Percentiles rank a stretch among this genome's conserved stretches.
phyloP scores from a whole-genome alignment of 2,888 invertebrate genomes.

The Lapara coniferarum region DNA sequence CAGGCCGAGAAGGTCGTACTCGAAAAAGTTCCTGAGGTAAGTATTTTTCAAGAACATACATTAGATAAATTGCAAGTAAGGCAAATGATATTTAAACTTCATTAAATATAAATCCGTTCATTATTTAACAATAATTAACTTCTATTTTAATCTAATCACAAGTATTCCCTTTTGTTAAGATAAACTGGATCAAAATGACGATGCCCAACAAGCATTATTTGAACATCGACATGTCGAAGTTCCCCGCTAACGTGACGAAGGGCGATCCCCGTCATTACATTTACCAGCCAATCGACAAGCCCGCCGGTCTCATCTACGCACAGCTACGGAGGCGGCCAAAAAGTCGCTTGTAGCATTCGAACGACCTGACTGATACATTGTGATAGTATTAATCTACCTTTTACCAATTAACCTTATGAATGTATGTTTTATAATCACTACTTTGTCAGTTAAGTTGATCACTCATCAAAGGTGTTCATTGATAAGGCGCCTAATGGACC shows the following conservation, averaged over 20 bases:
- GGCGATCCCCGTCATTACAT: conserved; percentile 87
- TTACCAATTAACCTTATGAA: no score
- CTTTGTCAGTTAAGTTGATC: no score
- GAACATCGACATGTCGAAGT: conserved; percentile 89
- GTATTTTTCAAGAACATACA: conserved; percentile 15
- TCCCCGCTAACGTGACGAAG: conserved; percentile 85
- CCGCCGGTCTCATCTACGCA: conserved; percentile 90
- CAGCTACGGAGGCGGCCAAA: conserved; percentile 85
- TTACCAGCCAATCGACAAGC: conserved; percentile 90
- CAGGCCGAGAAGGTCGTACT: conserved; percentile 87
- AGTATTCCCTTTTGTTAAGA: conserved; percentile 66
- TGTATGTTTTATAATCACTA: no score
- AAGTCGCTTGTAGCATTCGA: conserved; percentile 76
- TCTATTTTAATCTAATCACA: no score
- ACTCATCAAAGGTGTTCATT: no score
- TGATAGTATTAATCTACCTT: not conserved
- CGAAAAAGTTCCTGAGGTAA: conserved; percentile 87
- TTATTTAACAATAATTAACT: no score
- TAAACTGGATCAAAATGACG: conserved; percentile 87
- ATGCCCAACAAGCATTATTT: conserved; percentile 94
- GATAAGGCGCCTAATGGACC: not conserved
- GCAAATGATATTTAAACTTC: not conserved
- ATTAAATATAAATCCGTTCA: no score
- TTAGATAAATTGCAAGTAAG: no score
- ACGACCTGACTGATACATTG: conserved; percentile 48